Evolutionary conservation across 2,797 vertebrate genomes (phyloP), one percentile per base, ranked within the genome.

Genomic region (Lutjanus argentimaculatus): DNA sequence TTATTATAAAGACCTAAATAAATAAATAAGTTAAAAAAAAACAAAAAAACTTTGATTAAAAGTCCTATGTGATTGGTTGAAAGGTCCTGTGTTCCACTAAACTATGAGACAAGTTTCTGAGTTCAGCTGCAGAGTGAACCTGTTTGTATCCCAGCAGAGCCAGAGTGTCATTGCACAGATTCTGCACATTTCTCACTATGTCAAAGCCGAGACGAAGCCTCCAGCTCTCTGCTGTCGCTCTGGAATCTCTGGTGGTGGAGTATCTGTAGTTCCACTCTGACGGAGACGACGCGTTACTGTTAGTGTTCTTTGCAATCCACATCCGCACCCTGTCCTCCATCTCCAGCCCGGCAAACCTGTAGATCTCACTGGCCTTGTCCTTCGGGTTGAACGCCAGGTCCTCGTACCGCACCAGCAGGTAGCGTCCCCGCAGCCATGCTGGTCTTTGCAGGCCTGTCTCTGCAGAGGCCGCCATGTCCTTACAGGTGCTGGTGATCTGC

Each of bases 371-470:
- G 6, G 93, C 90, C 55, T 94, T 96, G 48, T 91, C 85, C 84
- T 92, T 86, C 0, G 96, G 96, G 43, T 93, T 92, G 52, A 92
- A 89, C 1, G 96, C 96, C 77, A 97, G 83, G 84, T 97, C 96
- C 90, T 97, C 96, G 17, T 97, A 97, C 9, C 96, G 94, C 42
- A 97, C 93, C 56, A 97, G 87, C 42, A 96, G 83, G 82, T 97
- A 97, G 68, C 94, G 95, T 3, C 95, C 95, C 7, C 85, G 90
- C 42, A 97, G 91, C 96, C 96, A 97, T 0, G 86, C 56, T 0
- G 95, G 96, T 66, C 88, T 95, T 72, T 90, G 91, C 63, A 96
- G 85, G 15, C 92, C 95, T 0, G 88, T 96, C 53, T 92, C 88
- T 12, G 91, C 92, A 1, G 96, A 97, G 4, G 92, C 91, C 7